Evolutionary conservation across 2,113 vertebrate genomes (phyloP), one percentile per base, ranked within the genome.

Genomic region (Sula dactylatra): DNA sequence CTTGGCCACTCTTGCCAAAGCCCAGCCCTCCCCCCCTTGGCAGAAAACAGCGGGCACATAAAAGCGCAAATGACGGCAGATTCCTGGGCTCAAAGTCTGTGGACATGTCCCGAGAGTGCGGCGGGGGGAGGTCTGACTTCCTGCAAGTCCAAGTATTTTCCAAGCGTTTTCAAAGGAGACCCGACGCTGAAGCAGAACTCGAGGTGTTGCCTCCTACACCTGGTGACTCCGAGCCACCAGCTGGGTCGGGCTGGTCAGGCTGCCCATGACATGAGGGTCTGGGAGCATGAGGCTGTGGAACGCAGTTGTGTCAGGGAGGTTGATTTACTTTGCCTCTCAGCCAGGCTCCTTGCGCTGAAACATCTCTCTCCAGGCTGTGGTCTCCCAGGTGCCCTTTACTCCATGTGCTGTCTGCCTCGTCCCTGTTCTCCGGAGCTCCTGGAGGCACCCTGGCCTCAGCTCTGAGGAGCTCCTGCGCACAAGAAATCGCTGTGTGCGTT

Each of bases 221-320:
- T 50, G 29, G 12, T 21, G 56, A 17, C 71, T n/a, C 62, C 12
- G 58, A 80, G 85, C 49, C 81, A 78, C 50, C 14, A 38, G 18
- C 24, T 0, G 0, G 9, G 12, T 36, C 2, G 6, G 59, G 40
- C 64, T 44, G 44, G 21, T 4, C 17, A 36, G 56, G 65, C 61
- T 88, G 56, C 19, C 29, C 16, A 2, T 69, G 49, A 2, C 21
- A 8, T 7, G 36, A 74, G 10, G 22, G 31, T 16, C 34, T 74
- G 61, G 32, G 6, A 76, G 17, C 19, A 11, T 4, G 42, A 69
- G 77, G 38, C 52, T 45, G 36, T n/a, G 64, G 86, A 55, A 55
- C 15, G 34, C 29, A 69, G 34, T 65, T 47, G 54, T 74, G 74
- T 55, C n/a, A 40, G 42, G 25, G 22, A 52, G 24, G 11, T 3